phyloP scores from a whole-genome alignment of 2,888 invertebrate species.

The Malacosoma neustria region DNA sequence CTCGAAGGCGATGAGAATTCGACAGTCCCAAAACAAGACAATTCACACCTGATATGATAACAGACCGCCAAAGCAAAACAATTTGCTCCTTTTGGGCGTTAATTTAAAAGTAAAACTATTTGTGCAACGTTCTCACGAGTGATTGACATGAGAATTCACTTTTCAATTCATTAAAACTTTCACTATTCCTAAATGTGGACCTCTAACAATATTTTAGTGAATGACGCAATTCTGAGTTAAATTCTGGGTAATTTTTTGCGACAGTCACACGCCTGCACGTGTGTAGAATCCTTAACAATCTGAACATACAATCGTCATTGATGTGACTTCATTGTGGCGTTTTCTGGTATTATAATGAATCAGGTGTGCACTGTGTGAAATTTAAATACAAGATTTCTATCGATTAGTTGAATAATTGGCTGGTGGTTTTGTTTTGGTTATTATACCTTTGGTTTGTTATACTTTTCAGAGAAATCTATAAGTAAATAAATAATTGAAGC shows the following conservation, averaged over 20 bases:
- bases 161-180: slow-evolving; percentile 19
- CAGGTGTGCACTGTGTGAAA: slow-evolving; percentile 22
- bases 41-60: slow-evolving; percentile 13
- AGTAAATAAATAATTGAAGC: too few relatives aligned
- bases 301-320: slow-evolving; percentile 12
- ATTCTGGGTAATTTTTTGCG: slow-evolving; percentile 23
- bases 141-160: slow-evolving; percentile 35
- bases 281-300: slow-evolving; percentile 28
- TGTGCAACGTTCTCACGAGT: slow-evolving; percentile 29
- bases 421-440: too few relatives aligned
- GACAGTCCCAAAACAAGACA: background rate
- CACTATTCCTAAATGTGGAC: slow-evolving; percentile 23
- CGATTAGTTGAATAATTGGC: too few relatives aligned
- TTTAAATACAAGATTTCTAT: too few relatives aligned
- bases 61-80: background rate
- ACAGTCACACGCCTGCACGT: slow-evolving; percentile 59
- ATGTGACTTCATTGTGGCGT: slow-evolving; percentile 27
- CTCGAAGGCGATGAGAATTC: slow-evolving; percentile 5
- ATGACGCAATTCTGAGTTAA: slow-evolving; percentile 37
- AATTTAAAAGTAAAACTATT: slow-evolving; percentile 10
- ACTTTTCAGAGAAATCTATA: too few relatives aligned
- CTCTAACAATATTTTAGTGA: slow-evolving; percentile 24
- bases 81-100: slow-evolving; percentile 14
- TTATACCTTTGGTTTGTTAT: too few relatives aligned
- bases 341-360: slow-evolving; percentile 52